Evolutionary conservation across 2,888 invertebrate species (phyloP).

Genomic region (Parnassius smintheus): DNA sequence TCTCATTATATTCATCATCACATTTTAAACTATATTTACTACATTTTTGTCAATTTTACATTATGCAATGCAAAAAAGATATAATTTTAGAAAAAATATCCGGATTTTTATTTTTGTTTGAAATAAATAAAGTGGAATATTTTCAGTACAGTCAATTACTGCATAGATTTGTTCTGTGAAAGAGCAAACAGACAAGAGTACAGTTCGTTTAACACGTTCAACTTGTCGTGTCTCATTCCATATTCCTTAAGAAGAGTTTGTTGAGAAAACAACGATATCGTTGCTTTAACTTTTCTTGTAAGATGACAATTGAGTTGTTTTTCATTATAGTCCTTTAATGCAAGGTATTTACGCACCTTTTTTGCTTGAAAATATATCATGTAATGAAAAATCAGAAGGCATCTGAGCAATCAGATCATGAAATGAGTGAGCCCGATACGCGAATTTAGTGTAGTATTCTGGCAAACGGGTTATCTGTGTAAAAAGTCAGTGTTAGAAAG

Average conservation of each 20-base stretch:
- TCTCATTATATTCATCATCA: no score
- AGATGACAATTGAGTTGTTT: constrained; percentile 25
- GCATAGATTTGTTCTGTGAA: constrained; percentile 30
- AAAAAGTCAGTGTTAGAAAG: no score
- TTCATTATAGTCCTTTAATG: constrained; percentile 10
- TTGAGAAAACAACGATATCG: constrained; percentile 30
- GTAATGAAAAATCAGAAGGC: neutral
- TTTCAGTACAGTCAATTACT: constrained; percentile 20
- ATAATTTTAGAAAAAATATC: no score
- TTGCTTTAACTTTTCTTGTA: constrained; percentile 22
- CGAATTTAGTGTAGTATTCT: no score
- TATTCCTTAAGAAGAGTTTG: constrained; percentile 38
- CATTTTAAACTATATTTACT: no score
- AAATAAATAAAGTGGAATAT: neutral
- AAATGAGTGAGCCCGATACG: no score
- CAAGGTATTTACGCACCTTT: constrained; percentile 4
- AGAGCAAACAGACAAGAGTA: constrained; percentile 31
- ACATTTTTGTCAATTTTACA: no score
- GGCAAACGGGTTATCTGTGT: no score
- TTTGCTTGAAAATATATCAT: neutral
- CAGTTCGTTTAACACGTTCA: constrained; percentile 38
- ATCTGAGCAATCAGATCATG: no score
- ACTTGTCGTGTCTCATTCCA: constrained; percentile 35
- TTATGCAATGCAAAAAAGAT: no score
- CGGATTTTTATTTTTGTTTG: no score